Evolutionary conservation across 2,113 vertebrate species (phyloP), one percentile per base, ranked within the genome.

Genomic region (Lamprologus sp.): DNA sequence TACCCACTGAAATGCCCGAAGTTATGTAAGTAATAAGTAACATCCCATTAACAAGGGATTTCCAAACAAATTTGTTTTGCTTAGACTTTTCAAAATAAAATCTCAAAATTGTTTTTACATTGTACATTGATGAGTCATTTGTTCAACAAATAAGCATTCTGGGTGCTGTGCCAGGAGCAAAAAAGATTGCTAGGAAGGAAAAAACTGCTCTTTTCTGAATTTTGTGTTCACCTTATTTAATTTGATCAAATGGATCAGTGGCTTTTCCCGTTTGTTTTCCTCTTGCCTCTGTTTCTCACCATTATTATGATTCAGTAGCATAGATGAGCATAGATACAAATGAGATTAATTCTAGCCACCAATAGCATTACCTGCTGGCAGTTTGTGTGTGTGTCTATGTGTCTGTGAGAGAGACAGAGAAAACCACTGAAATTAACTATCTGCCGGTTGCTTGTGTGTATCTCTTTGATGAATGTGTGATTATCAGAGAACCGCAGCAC

Each of bases 281-380:
- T 58, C 53, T 33, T 79, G 53, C 23, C 12, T 81, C 63, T 86
- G 60, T 65, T 87, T 92, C 88, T 86, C 47, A 5, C 55, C 28
- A 73, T 81, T 84, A 80, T 93, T 90, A 45, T 86, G 33, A 92
- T 92, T 88, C 65, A 77, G 81, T 28, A 7, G 49, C 23, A 83
- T 73, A 91, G 75, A 92, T 90, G 84, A 84, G 35, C 35, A 37
- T 37, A 37, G 89, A 92, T 87, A 87, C 86, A 87, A 92, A 91
- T 91, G 35, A 92, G 51, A 91, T 88, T 58, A 91, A 91, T 87
- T 87, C 81, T 21, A 56, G 63, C 81, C 70, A 90, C 83, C 42
- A 79, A 79, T 89, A 81, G 88, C 89, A 53, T 84, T 85, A 90
- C 58, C 88, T 90, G 91, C 88, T 83, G 86, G 80, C 77, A 26